phyloP scores from a whole-genome alignment of 2,888 invertebrate genomes.

The Horisme vitalbata region DNA sequence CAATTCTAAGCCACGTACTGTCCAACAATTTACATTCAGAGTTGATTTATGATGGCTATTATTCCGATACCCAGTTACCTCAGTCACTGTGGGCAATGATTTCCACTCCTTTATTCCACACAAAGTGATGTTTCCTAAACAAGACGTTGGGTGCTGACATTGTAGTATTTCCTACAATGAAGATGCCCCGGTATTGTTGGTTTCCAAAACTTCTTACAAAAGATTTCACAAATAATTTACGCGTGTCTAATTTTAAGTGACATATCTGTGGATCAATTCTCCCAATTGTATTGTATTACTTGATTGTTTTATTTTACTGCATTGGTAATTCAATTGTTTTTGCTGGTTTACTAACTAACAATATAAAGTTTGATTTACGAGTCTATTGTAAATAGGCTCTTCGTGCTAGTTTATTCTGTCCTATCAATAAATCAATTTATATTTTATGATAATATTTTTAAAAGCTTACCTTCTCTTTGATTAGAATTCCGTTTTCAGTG shows the following conservation, averaged over 20 bases:
- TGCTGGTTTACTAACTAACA: neutral
- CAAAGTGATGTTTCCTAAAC: conserved; percentile 66
- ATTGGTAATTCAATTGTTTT: conserved; percentile 11
- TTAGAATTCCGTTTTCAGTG: conserved; percentile 27
- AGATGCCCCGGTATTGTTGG: conserved; percentile 39
- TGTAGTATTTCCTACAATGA: conserved; percentile 44
- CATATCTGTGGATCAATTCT: conserved; percentile 47
- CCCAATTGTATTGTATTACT: conserved; percentile 45
- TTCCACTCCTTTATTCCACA: conserved; percentile 53
- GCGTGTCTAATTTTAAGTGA: conserved; percentile 58
- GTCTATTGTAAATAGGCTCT: neutral
- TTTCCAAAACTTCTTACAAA: conserved; percentile 41
- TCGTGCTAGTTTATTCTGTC: neutral
- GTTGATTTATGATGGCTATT: conserved; percentile 28
- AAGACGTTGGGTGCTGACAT: conserved; percentile 65
- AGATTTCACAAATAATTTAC: conserved; percentile 49
- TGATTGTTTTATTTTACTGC: conserved; percentile 39
- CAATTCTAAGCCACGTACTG: conserved; percentile 11
- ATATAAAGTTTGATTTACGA: conserved; percentile 1
- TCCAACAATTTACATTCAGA: conserved; percentile 3
- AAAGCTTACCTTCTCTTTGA: conserved; percentile 24
- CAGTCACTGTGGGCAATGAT: conserved; percentile 67
- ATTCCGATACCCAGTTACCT: conserved; percentile 2
- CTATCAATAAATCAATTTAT: neutral
- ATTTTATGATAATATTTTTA: no score